A percentile compares a stretch with the other conserved stretches of the same genome.
phyloP scores from a whole-genome alignment of 2,113 vertebrate species.

The Chaenocephalus aceratus region DNA sequence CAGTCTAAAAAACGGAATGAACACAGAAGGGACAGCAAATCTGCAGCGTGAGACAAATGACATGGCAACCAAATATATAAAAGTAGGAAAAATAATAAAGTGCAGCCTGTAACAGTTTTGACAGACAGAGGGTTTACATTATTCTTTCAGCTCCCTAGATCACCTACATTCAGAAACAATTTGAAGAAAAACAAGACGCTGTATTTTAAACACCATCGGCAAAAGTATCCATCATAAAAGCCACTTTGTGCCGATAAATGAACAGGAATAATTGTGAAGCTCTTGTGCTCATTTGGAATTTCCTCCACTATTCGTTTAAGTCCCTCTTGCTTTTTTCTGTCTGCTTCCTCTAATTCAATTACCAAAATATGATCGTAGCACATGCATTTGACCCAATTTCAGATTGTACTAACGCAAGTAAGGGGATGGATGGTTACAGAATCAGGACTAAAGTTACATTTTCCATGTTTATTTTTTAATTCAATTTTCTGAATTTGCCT shows the following conservation, averaged over 20 bases:
- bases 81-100: neutral
- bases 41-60: slow-evolving; percentile 15
- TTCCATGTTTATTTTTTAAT: neutral
- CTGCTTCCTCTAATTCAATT: slow-evolving; percentile 11
- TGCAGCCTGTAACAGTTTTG: neutral
- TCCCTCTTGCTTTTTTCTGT: neutral
- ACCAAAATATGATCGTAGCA: neutral
- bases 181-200: neutral
- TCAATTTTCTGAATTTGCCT: no score
- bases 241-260: neutral
- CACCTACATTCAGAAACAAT: neutral
- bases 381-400: slow-evolving; percentile 25
- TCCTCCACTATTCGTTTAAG: neutral
- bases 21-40: neutral
- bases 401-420: slow-evolving; percentile 8
- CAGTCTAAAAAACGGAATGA: neutral
- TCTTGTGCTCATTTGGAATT: neutral
- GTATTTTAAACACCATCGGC: neutral
- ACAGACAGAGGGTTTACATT: neutral
- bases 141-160: neutral
- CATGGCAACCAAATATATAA: neutral
- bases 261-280: neutral
- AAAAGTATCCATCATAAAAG: neutral
- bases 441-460: neutral
- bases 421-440: neutral